A percentile compares a stretch with the other conserved stretches of the same genome.
These are phyloP conservation scores for Cyclophora punctaria DNA, from an alignment of 2,888 invertebrate genomes.

Conservation along the genomic window DNA sequence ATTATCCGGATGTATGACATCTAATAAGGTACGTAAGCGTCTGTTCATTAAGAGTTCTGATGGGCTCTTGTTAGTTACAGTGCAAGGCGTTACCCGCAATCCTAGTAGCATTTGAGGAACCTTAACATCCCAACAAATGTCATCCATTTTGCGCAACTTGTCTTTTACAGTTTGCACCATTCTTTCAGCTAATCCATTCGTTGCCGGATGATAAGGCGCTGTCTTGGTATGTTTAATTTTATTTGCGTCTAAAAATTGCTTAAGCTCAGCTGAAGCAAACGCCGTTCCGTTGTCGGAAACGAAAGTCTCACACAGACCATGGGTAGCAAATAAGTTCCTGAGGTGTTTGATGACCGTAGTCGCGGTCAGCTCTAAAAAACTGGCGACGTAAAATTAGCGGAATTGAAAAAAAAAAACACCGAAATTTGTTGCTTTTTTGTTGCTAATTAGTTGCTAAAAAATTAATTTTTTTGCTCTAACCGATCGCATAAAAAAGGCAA, in stretches of 20 bases:
- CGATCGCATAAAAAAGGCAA: too few species aligned
- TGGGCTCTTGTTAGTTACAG: not conserved
- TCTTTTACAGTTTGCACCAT: constrained; percentile 12
- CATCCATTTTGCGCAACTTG: constrained; percentile 1
- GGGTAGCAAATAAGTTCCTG: constrained; percentile 4
- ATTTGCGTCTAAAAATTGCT: constrained; percentile 12
- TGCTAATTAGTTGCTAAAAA: too few species aligned
- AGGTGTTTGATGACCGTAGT: constrained; percentile 7
- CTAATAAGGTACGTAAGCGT: not conserved
- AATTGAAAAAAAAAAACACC: too few species aligned
- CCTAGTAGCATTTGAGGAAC: not conserved
- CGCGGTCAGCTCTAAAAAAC: too few species aligned
- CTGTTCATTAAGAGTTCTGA: not conserved
- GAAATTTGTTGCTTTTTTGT: too few species aligned
- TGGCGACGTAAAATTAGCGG: too few species aligned
- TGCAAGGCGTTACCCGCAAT: not conserved
- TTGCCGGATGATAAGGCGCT: constrained; percentile 6
- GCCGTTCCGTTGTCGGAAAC: constrained; percentile 14
- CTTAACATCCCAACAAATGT: not conserved
- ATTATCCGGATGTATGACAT: constrained; percentile 1
- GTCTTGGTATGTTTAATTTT: constrained; percentile 9
- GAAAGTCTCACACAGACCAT: constrained; percentile 4
- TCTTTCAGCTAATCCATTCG: constrained; percentile 15
- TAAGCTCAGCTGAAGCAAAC: constrained; percentile 12
- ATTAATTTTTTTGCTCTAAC: too few species aligned